A percentile compares a stretch with the other conserved stretches of the same genome.
Conservation (phyloP, 1,140 invertebrate species). For the Lepidotrigona ventralis region DNA sequence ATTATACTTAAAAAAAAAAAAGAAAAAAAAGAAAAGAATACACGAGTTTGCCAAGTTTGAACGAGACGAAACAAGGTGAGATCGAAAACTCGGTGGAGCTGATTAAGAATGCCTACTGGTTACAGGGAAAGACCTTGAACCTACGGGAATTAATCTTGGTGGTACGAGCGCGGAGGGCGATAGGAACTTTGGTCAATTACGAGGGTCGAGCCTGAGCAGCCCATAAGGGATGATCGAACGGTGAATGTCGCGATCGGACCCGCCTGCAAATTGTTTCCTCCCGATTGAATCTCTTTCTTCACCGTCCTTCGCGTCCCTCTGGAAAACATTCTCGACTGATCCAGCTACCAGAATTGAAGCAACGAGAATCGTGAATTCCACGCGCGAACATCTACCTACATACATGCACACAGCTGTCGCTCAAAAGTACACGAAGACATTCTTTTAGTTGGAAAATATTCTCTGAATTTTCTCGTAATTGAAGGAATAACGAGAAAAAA, state of each 20-base stretch:
- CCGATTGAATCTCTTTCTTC: conserved; percentile 60
- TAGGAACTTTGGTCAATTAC: conserved; percentile 62
- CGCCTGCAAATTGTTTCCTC: conserved; percentile 64
- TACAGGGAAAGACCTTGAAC: conserved; percentile 45
- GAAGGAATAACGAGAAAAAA: too few relatives aligned
- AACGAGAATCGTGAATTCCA: too few relatives aligned
- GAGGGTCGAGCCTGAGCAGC: conserved; percentile 51
- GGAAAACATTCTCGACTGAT: conserved; percentile 13
- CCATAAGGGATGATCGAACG: conserved; percentile 58
- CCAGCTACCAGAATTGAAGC: not conserved
- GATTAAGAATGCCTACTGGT: conserved; percentile 57
- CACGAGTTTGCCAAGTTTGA: too few relatives aligned
- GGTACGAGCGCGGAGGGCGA: conserved; percentile 2
- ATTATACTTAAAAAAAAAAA: too few relatives aligned
- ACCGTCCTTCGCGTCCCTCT: not conserved
- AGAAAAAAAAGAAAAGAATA: too few relatives aligned
- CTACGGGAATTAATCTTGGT: conserved; percentile 56
- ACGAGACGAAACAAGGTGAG: not conserved
- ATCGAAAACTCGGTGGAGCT: not conserved
- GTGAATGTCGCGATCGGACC: conserved; percentile 53
- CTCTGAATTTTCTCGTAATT: too few relatives aligned
- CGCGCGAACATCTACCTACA: not conserved
- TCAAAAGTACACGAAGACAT: too few relatives aligned
- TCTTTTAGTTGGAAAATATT: too few relatives aligned
- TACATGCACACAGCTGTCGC: too few relatives aligned